These are phyloP conservation scores for Oplegnathus fasciatus DNA, from an alignment of 2,113 vertebrate species.

Conservation along the genomic window DNA sequence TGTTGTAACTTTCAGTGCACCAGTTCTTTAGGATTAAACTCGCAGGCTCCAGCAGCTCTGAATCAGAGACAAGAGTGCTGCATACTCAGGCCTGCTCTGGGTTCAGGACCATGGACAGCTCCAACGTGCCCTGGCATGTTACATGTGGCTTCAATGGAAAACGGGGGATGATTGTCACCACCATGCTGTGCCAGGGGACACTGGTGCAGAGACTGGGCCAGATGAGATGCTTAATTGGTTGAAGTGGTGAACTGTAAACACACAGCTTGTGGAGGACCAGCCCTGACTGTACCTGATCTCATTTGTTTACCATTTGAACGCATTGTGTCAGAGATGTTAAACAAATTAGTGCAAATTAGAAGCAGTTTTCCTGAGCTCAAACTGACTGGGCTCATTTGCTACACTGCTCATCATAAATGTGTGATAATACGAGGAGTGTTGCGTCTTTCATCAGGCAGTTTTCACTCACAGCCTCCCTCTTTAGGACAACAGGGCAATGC, in stretches of 20 bases:
- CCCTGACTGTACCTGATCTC: constrained; percentile 37
- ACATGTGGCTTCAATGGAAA: constrained; percentile 34
- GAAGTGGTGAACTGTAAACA: constrained; percentile 69
- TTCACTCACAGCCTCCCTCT: neutral
- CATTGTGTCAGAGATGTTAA: constrained; percentile 7
- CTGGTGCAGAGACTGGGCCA: constrained; percentile 38
- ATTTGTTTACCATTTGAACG: constrained; percentile 39
- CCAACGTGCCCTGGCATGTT: constrained; percentile 46
- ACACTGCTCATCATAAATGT: neutral
- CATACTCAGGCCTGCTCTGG: constrained; percentile 9
- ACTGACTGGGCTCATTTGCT: neutral
- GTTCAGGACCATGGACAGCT: constrained; percentile 84
- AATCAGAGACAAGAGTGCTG: too few relatives aligned
- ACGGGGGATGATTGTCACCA: constrained; percentile 38
- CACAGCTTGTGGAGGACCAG: constrained; percentile 37
- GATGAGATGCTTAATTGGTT: constrained; percentile 63
- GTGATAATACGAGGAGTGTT: neutral
- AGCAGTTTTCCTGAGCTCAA: neutral
- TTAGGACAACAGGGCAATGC: neutral
- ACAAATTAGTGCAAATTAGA: constrained; percentile 31
- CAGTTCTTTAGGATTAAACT: neutral
- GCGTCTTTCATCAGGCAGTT: neutral
- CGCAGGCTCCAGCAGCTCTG: constrained; percentile 10
- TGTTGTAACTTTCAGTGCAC: neutral
- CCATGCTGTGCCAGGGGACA: constrained; percentile 59